phyloP scores from a whole-genome alignment of 2,888 invertebrate species.

The Epinotia demarniana region DNA sequence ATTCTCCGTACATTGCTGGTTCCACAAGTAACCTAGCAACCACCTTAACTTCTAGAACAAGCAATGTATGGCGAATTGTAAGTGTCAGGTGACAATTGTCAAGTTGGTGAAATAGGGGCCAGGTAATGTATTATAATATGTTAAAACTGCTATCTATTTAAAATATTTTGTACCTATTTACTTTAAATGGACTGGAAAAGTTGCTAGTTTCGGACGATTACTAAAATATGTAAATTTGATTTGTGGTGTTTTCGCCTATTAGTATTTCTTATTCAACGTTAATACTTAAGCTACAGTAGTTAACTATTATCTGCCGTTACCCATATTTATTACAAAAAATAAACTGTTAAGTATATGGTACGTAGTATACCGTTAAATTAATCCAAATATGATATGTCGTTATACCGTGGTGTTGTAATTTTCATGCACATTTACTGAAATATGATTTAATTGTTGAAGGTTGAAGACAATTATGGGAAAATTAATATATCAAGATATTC shows the following conservation, averaged over 20 bases:
- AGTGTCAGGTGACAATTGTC: too few relatives aligned
- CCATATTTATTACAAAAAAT: constrained; percentile 34
- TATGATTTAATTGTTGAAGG: neutral
- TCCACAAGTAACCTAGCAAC: too few relatives aligned
- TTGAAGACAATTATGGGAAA: neutral
- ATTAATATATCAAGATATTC: neutral
- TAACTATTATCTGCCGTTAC: constrained; percentile 24
- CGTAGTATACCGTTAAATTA: constrained; percentile 17
- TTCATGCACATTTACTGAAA: neutral
- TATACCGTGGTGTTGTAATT: constrained; percentile 30
- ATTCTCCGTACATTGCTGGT: too few relatives aligned
- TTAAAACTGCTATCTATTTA: constrained; percentile 16
- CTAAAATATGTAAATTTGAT: constrained; percentile 4
- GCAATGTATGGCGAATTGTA: too few relatives aligned
- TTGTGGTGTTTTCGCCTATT: constrained; percentile 27
- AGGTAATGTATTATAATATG: neutral
- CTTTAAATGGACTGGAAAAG: constrained; percentile 28
- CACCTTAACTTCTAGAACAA: too few relatives aligned
- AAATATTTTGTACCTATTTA: constrained; percentile 21
- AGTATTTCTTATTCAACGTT: constrained; percentile 23
- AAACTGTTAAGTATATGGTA: constrained; percentile 22
- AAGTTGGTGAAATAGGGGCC: too few relatives aligned
- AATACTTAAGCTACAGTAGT: constrained; percentile 22
- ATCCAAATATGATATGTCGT: constrained; percentile 42
- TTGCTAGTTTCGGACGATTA: constrained; percentile 3